Percentiles rank a stretch among this genome's conserved stretches.
Conservation (phyloP, 2,888 invertebrate genomes). For the Xanthia icteritia region DNA sequence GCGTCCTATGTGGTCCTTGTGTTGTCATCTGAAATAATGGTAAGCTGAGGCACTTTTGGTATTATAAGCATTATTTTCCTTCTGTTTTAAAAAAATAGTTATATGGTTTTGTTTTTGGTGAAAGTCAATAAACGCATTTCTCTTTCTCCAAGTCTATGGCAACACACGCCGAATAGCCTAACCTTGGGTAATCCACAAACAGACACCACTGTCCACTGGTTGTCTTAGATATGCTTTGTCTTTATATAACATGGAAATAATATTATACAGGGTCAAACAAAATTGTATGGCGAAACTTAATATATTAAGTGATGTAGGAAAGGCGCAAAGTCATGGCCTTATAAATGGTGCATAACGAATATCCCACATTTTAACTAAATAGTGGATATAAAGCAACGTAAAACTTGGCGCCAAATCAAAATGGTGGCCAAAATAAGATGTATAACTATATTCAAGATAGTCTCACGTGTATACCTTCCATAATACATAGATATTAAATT, state of each 20-base stretch:
- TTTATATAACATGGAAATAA: not conserved
- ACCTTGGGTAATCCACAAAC: not conserved
- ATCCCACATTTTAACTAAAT: no score
- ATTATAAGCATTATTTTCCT: not conserved
- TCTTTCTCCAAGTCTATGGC: not conserved
- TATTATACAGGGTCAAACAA: not conserved
- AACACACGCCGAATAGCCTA: no score
- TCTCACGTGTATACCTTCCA: not conserved
- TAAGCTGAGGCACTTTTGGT: not conserved
- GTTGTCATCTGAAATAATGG: not conserved
- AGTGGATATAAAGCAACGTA: no score
- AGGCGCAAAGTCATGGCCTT: no score
- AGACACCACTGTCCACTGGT: not conserved
- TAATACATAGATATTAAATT: no score
- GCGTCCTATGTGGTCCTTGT: not conserved
- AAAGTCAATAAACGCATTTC: not conserved
- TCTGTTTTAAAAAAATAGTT: not conserved
- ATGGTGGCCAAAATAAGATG: no score
- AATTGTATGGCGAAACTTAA: no score
- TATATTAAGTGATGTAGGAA: no score
- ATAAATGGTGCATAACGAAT: no score
- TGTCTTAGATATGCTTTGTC: not conserved
- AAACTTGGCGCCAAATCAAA: no score
- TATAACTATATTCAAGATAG: no score
- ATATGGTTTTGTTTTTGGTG: not conserved